Percentiles rank a stretch among this genome's conserved stretches.
Evolutionary conservation across 2,888 invertebrate genomes (phyloP).

Genomic region (Hypomecis punctinalis): DNA sequence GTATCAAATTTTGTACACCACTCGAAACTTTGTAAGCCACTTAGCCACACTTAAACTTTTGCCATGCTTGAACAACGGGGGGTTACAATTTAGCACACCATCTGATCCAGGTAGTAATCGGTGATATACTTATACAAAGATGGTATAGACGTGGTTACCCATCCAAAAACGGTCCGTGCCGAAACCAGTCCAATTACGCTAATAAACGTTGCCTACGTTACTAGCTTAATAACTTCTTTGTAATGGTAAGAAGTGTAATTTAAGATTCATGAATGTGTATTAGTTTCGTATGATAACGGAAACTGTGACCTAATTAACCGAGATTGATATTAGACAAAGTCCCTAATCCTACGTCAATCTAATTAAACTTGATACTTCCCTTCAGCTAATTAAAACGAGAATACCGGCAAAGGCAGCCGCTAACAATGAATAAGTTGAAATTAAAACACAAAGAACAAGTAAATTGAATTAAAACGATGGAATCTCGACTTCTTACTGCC

Average conservation of each 20-base stretch:
- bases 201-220: background rate
- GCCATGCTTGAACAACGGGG: no score
- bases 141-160: no score
- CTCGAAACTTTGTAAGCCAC: no score
- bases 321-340: conserved; percentile 26
- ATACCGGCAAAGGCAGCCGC: conserved; percentile 42
- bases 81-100: no score
- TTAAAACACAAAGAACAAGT: conserved; percentile 48
- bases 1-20: no score
- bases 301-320: conserved; percentile 23
- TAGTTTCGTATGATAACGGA: conserved; percentile 20
- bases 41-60: no score
- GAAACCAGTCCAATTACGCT: no score
- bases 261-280: conserved; percentile 14
- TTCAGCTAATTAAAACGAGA: conserved; percentile 42
- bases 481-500: conserved; percentile 56
- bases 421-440: conserved; percentile 51
- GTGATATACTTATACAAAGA: no score
- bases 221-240: background rate
- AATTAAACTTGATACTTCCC: conserved; percentile 38
- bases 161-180: no score
- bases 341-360: conserved; percentile 31
- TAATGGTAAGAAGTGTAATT: background rate
- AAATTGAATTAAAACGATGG: conserved; percentile 54
- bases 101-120: no score